Evolutionary conservation across 2,113 vertebrate genomes (phyloP), one percentile per base, ranked within the genome.

Genomic region (Pelecanus crispus): DNA sequence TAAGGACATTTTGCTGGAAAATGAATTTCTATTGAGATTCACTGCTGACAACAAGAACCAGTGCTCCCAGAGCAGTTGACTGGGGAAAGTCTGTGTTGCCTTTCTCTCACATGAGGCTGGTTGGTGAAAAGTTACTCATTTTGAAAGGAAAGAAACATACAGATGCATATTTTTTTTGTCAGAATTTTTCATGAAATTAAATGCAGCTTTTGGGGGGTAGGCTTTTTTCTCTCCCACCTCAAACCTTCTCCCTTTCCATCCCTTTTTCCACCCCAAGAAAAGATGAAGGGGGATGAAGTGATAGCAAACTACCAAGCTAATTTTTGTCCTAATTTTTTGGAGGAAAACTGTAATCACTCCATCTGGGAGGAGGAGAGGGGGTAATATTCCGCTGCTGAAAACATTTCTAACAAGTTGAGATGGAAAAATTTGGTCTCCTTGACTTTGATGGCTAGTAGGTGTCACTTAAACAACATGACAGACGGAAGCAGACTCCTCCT

Each of bases 351-450:
- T 38, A 78, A 66, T 71, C 32, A 17, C 13, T 91, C 68, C 56
- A 73, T 81, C 89, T 92, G 83, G 81, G 91, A 89, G 83, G 85
- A 80, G 82, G 31, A 84, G 42, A 86, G 38, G 15, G 84, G 63
- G 32, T 80, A 90, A 82, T 85, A 92, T 81, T 90, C 58, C 71
- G 83, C 67, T 70, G 53, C 88, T 94, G 66, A 72, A 92, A 94
- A 90, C 49, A 72, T 94, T 92, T 91, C 47, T 86, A 90, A 84
- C 68, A 73, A 80, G 36, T 4, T n/a, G 66, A 80, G 78, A 91
- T 62, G 81, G 93, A 95, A 96, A 94, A 91, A 95, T 88, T 80
- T 58, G 66, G 47, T 85, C 53, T 95, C 52, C 44, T 94, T 94
- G 89, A 89, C 89, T 91, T 62, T 67, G 83, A 36, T 50, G 83